Base-by-base conservation (phyloP, 2,888 invertebrate genomes). In the Dermolepida albohirtum region DNA sequence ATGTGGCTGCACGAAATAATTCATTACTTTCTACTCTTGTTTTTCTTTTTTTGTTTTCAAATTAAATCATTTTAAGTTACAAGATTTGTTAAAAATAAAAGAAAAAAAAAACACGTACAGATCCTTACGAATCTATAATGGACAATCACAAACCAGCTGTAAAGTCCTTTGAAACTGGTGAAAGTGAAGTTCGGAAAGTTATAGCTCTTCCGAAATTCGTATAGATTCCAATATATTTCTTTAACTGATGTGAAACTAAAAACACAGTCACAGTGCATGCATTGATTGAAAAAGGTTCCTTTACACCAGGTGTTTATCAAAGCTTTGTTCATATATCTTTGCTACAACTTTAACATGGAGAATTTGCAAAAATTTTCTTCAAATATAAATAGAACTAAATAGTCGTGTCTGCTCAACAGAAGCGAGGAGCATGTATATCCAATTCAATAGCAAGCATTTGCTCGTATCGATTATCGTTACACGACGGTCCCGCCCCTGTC, bases 1-100 rank as follows among this genome's bases (percentile, higher is more conserved):
- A 67, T 71, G 66, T 72, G 71, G 73, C 71, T 72, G 72, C 71
- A 71, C 72, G 71, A 29, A 34, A 54, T 5, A 49, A 34, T 29
- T 50, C n/a, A n/a, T 8, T 22, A 22, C 22, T 22, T 22, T 22
- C 22, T 22, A 22, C 2, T 22, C 22, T 22, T 22, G 22, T 22
- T 22, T 22, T 22, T n/a, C n/a, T n/a, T 22, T 22, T 22, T 22
- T 22, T 22, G 22, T 22, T 22, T 22, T 22, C 22, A n/a, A 22
- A 39, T 39, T 54, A 29, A 54, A 40, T 22, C 14, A 14, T 49
- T 49, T 72, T 70, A 72, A 72, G 73, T 71, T 73, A 72, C 71
- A 72, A 70, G 71, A 70, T 66, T 63, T 59, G 17, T 52, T 8
- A 47, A 49, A 47, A 17, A 40, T 54, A 11, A 1, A 17, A 54